Evolutionary conservation across 2,113 vertebrate genomes (phyloP), one percentile per base, ranked within the genome.

Genomic region (Blennius ocellaris): DNA sequence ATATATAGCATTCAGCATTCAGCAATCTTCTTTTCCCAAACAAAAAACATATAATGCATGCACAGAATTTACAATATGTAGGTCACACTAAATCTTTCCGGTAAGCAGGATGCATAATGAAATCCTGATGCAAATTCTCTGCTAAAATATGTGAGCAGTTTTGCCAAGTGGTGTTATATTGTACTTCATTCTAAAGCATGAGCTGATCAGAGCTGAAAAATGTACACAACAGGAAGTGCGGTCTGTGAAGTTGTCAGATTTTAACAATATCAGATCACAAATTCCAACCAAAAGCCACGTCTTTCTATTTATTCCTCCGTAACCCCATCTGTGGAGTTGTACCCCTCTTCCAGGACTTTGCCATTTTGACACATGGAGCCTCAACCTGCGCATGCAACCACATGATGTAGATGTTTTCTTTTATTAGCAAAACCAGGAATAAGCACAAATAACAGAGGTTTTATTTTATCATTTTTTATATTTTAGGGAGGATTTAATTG

Each of bases 401-500:
- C 9, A 11, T 3, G 57, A 85, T 76, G 76, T 50, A 73, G 54
- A 81, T 61, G 68, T 45, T 50, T 72, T 39, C 15, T 77, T 37
- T 71, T 64, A 75, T 67, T 71, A 58, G 37, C 57, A 16, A 45
- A 38, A 53, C 81, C 17, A 1, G 39, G 56, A 21, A 69, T 64
- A 81, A 66, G 81, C 56, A 76, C 21, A 67, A 80, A 80, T 67
- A 66, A 69, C 40, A 10, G 51, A 36, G 15, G 58, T 49, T 21
- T 11, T 43, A 43, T 3, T 1, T 7, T 8, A 56, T 12, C 21
- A 39, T 7, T 37, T 59, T 65, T 85, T 81, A 67, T 68, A 81
- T 86, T 89, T 79, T 80, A 78, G 86, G 89, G 62, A 61, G 83
- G 80, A 86, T 93, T 93, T 92, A 89, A 94, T 93, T 92, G 86